Base-by-base conservation (phyloP, 2,888 invertebrate genomes). In the Acronicta alni region DNA sequence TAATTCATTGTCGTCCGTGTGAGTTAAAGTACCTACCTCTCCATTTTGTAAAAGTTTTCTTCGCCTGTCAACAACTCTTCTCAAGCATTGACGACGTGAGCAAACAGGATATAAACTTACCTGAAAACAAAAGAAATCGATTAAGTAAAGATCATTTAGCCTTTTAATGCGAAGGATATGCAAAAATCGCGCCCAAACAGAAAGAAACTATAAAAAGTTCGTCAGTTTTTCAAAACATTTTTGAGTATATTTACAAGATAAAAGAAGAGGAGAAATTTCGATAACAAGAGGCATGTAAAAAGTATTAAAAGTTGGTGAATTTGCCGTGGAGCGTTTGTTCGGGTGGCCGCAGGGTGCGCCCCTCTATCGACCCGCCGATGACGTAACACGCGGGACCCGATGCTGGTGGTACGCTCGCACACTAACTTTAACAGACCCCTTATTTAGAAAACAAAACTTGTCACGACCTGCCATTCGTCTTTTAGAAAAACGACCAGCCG, bases 291-390 rank as follows among this genome's bases (percentile, higher is more conserved):
- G 54, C 75, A 80, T 81, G 78, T 75, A 80, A 82, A 83, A 81
- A 81, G 81, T 85, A 83, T 84, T 83, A 81, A 84, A 88, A 86
- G 82, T 87, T 85, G 77, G 77, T 68, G 80, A 83, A 82, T 81
- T 85, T 78, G 81, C 79, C 72, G 72, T 62, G 68, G 64, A 65
- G 72, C 66, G 72, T 67, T 72, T 72, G 73, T 65, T 62, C 65
- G 79, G 72, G 57, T 71, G 66, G 83, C 78, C 76, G 80, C 77
- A 68, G 83, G 87, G 88, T 83, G 89, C 81, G 85, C 83, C 80
- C 54, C 69, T 73, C 59, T 86, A 88, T 91, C 91, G 91, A 91
- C 89, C 90, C 82, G 78, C 10, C 69, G 67, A 73, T 90, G 89
- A 90, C 89, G 90, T 83, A 90, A 91, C 85, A 45, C 67, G 61